phyloP scores from a whole-genome alignment of 2,113 vertebrate genomes.

The Pongo pygmaeus region DNA sequence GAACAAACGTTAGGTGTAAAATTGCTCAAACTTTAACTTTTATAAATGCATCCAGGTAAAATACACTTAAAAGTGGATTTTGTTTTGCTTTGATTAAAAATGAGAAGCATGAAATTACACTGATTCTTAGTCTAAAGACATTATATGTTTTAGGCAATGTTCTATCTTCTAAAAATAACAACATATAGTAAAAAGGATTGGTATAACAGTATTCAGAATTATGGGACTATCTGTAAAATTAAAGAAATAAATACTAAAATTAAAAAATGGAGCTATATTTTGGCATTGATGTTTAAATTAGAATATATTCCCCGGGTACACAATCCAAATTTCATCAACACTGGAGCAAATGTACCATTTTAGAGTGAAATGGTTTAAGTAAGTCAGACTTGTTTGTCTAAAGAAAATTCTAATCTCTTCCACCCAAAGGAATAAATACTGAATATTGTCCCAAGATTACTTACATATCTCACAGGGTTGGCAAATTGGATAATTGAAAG shows the following conservation, averaged over 20 bases:
- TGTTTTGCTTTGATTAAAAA: not conserved
- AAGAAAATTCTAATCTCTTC: not conserved
- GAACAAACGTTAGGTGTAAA: not conserved
- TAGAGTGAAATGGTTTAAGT: slow-evolving; percentile 20
- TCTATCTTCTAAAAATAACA: not conserved
- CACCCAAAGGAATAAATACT: not conserved
- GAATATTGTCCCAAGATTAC: not conserved
- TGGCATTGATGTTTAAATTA: not conserved
- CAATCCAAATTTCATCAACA: not conserved
- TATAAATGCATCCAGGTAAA: not conserved
- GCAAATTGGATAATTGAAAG: not conserved
- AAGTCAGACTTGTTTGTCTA: not conserved
- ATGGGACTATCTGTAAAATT: not conserved
- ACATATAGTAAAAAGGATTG: not conserved
- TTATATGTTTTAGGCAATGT: not conserved
- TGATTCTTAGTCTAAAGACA: not conserved
- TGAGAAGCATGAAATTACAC: not conserved
- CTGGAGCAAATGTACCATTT: not conserved
- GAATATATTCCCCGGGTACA: not conserved
- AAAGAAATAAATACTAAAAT: not conserved
- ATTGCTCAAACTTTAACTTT: not conserved
- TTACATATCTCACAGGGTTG: not conserved
- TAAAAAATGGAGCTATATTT: not conserved
- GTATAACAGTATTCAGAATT: not conserved
- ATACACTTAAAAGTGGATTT: not conserved